Conservation (phyloP, 2,113 vertebrate genomes). For the Apeltes quadracus region DNA sequence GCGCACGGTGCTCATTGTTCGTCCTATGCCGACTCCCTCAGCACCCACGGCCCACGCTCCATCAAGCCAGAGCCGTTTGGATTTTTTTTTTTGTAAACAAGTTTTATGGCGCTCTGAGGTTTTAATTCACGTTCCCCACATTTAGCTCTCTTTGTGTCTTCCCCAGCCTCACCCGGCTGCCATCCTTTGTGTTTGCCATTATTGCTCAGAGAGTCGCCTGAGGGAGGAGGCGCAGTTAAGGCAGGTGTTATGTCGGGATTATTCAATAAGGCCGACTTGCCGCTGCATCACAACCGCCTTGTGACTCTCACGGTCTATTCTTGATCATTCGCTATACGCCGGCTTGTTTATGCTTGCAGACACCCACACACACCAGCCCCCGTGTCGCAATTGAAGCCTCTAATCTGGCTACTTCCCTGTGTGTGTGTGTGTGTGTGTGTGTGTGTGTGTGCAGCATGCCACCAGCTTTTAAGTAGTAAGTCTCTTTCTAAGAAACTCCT, state of each 20-base stretch:
- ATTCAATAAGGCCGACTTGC: conserved; percentile 61
- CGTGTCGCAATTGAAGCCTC: conserved; percentile 39
- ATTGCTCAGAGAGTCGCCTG: conserved; percentile 57
- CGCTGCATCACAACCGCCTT: conserved; percentile 56
- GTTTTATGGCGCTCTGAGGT: conserved; percentile 40
- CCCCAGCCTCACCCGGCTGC: conserved; percentile 16
- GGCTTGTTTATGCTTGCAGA: conserved; percentile 42
- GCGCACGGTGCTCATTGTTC: conserved; percentile 55
- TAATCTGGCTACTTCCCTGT: conserved; percentile 56
- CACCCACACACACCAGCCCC: conserved; percentile 46
- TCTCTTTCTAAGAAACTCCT: conserved; percentile 72
- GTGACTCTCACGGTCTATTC: conserved; percentile 63
- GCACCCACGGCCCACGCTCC: conserved; percentile 42
- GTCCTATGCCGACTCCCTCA: conserved; percentile 71
- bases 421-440: conserved; percentile 4
- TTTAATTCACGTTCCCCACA: conserved; percentile 25
- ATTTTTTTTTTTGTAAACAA: conserved; percentile 26
- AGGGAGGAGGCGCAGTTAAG: conserved; percentile 48
- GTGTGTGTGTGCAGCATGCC: conserved; percentile 12
- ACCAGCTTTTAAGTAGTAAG: conserved; percentile 48
- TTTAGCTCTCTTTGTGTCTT: conserved; percentile 32
- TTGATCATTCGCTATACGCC: conserved; percentile 53
- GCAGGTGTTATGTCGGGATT: conserved; percentile 57
- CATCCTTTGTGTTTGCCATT: conserved; percentile 47
- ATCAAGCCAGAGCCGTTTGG: conserved; percentile 49